Evolutionary conservation across 2,113 vertebrate species (phyloP), one percentile per base, ranked within the genome.

Genomic region (Chaenocephalus aceratus): DNA sequence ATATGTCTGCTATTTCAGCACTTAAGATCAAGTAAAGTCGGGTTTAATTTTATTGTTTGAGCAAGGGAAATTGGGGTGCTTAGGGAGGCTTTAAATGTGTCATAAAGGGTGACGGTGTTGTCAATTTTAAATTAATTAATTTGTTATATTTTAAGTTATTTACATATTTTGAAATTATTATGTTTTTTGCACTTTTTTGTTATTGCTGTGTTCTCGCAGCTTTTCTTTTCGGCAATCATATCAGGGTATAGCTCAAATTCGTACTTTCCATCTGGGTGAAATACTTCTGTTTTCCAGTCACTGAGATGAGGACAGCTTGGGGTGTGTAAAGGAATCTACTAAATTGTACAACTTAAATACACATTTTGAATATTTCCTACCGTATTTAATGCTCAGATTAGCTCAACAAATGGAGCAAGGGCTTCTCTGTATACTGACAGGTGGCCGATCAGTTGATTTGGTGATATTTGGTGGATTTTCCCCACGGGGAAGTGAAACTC

Each of bases 131-230:
- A 87, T 82, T 67, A 65, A 94, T 91, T 93, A 91, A 93, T 92
- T 89, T 84, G 51, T 69, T 83, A 77, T 23, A 77, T 83, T 87
- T 90, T 89, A 92, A 92, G 68, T 93, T 92, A 94, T 92, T 89
- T 87, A 60, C 36, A 73, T 83, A 77, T 70, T 88, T 94, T 87
- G 57, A 69, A 61, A 30, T 30, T 30, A 30, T 30, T 30, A 30
- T 68, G 65, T 90, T 93, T 90, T 72, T 79, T 81, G 93, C 94
- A 96, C 94, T 95, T 95, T 92, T 91, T 77, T 68, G 57, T 86
- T 92, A 44, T 79, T 80, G 60, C 84, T 83, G 75, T 83, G 44
- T 70, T 89, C 62, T 8, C 9, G 77, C 4, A 51, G 23, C 60
- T 80, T 58, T 65, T 79, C 59, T 68, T 82, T 68, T 62, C 26